Base-by-base conservation (phyloP, 1,140 invertebrate genomes). In the Sesamia nonagrioides region DNA sequence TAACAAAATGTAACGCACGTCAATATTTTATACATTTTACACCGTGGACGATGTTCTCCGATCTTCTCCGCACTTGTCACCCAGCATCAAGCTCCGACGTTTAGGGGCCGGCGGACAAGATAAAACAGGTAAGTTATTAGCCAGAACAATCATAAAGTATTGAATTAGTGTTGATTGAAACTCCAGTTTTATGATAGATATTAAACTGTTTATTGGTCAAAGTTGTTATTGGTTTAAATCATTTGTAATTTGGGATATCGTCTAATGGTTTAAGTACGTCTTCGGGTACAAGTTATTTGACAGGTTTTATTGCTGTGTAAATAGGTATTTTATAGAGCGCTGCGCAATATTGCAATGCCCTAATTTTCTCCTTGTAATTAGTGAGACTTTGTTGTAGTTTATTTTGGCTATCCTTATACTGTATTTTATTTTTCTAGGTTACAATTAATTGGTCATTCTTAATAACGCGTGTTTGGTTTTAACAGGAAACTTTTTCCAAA, bases 1-100 rank as follows among this genome's bases (percentile, higher is more conserved):
- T 84, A 84, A 15, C 17, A 42, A 17, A 66, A 18, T 18, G 35
- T 61, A 37, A 71, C 61, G 56, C 37, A 63, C 56, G 61, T 79
- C 81, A 66, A 85, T 85, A 85, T 82, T 85, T 85, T 85, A 82
- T 81, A 81, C 50, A 77, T 63, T 82, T 82, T 83, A 83, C 77
- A 76, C 77, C 80, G 68, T 79, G 56, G 76, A 52, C 15, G 56
- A 35, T 56, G 48, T 63, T 66, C 73, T 56, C 73, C 37, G 56
- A 17, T 66, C 42, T 63, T 66, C 33, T 37, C 27, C 61, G 69
- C 69, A 77, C 74, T 61, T 77, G 74, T 77, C 60, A 15, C 6
- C 15, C 13, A 40, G 15, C 60, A 77, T 77, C 60, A 77, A 27
- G 60, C 48, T 61, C 33, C 8, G 74, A 77, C 74, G 74, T 77